A percentile compares a stretch with the other conserved stretches of the same genome.
Evolutionary conservation across 2,888 invertebrate genomes (phyloP).

Genomic region (Meteorus colon): DNA sequence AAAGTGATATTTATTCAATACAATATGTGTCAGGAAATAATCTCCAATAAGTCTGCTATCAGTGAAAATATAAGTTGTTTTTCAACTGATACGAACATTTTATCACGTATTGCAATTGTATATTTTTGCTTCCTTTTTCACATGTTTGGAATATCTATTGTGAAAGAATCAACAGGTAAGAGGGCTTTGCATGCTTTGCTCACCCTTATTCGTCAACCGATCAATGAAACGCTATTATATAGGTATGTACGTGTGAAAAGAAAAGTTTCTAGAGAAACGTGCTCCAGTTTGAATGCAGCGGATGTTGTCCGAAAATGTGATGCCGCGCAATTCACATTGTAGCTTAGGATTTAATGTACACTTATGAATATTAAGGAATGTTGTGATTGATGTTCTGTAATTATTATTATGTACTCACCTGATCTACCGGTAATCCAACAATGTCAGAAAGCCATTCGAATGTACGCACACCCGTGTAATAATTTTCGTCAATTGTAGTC

Average conservation of each 20-base stretch:
- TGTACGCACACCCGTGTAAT: slow-evolving; percentile 83
- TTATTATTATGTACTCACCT: slow-evolving; percentile 77
- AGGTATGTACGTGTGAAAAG: background rate
- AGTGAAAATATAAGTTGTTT: too few relatives aligned
- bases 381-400: background rate
- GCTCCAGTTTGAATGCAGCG: background rate
- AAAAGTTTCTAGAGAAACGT: background rate
- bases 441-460: slow-evolving; percentile 82
- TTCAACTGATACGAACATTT: too few relatives aligned
- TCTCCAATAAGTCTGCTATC: too few relatives aligned
- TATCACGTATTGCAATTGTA: too few relatives aligned
- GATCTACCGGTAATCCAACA: slow-evolving; percentile 84
- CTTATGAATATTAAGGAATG: background rate
- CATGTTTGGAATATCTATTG: background rate
- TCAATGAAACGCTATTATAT: background rate
- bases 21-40: too few relatives aligned
- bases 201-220: background rate
- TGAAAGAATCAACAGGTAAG: background rate
- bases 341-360: too few relatives aligned
- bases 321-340: background rate
- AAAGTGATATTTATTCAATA: too few relatives aligned
- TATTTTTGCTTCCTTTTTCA: background rate
- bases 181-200: background rate
- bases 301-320: background rate
- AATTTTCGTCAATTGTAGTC: slow-evolving; percentile 67